These are phyloP conservation scores for Florisuga fusca DNA, from an alignment of 2,797 vertebrate genomes.

Conservation along the genomic window DNA sequence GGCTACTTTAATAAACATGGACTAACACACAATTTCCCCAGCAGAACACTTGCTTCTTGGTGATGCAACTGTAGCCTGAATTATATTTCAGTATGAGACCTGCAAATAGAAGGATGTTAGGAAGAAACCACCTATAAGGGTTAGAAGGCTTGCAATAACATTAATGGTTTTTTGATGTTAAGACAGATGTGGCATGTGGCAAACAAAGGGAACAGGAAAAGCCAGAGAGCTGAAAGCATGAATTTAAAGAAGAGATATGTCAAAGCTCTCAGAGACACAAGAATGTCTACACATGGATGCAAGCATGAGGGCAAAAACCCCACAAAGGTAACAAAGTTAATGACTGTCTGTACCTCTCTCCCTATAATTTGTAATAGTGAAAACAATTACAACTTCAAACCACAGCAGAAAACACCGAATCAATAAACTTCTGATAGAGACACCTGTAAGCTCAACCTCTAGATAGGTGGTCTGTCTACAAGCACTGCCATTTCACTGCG, in stretches of 20 bases:
- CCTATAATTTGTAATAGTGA: not conserved
- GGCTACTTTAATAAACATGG: not conserved
- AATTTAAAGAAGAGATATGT: not conserved
- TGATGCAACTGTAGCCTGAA: not conserved
- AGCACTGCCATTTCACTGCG: not conserved
- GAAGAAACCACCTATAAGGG: not conserved
- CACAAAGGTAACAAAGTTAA: not conserved
- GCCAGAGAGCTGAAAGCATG: not conserved
- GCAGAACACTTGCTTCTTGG: not conserved
- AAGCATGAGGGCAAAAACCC: not conserved
- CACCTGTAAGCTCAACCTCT: not conserved
- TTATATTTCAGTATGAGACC: not conserved
- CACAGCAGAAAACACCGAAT: not conserved
- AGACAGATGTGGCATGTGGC: not conserved
- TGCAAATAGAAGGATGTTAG: not conserved
- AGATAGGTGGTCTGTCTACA: not conserved
- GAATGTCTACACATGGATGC: rapidly evolving
- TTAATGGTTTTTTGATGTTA: not conserved
- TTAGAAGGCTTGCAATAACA: not conserved
- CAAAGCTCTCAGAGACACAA: not conserved
- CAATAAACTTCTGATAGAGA: not conserved
- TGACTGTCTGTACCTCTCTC: not conserved
- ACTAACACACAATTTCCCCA: not conserved
- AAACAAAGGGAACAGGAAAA: not conserved
- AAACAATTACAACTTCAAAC: not conserved